Percentiles rank a stretch among this genome's conserved stretches.
phyloP scores from a whole-genome alignment of 2,797 vertebrate genomes.

The Heliangelus exortis region DNA sequence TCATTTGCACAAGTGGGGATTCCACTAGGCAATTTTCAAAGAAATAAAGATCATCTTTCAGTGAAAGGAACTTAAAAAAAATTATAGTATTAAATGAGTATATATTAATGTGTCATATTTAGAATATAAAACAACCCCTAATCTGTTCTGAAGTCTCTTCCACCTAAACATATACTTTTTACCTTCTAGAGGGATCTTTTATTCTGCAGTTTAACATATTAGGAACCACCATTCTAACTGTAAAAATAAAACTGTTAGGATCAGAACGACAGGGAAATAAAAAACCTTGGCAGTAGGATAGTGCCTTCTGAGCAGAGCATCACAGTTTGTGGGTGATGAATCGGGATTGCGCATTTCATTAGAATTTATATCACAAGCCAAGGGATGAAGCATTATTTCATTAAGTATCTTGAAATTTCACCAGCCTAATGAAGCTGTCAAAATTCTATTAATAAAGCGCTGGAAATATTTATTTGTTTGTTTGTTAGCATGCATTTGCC shows the following conservation, averaged over 20 bases:
- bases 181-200: slow-evolving; percentile 26
- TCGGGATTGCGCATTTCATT: neutral
- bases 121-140: slow-evolving; percentile 66
- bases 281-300: neutral
- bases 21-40: slow-evolving; percentile 66
- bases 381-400: slow-evolving; percentile 52
- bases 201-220: slow-evolving; percentile 52
- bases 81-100: slow-evolving; percentile 63
- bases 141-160: slow-evolving; percentile 47
- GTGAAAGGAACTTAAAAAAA: slow-evolving; percentile 63
- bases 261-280: slow-evolving; percentile 41
- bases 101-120: slow-evolving; percentile 61
- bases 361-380: slow-evolving; percentile 35
- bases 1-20: slow-evolving; percentile 56
- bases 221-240: slow-evolving; percentile 26
- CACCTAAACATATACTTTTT: slow-evolving; percentile 22
- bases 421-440: slow-evolving; percentile 58
- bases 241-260: slow-evolving; percentile 54
- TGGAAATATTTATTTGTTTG: slow-evolving; percentile 61
- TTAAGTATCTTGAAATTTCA: slow-evolving; percentile 64
- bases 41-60: slow-evolving; percentile 72
- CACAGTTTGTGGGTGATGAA: slow-evolving; percentile 14
- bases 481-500: slow-evolving; percentile 29
- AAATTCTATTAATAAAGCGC: slow-evolving; percentile 54
- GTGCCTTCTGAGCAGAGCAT: neutral